Percentiles rank a stretch among this genome's conserved stretches.
Conservation (phyloP, 1,140 invertebrate genomes). For the Sycobia sp. region DNA sequence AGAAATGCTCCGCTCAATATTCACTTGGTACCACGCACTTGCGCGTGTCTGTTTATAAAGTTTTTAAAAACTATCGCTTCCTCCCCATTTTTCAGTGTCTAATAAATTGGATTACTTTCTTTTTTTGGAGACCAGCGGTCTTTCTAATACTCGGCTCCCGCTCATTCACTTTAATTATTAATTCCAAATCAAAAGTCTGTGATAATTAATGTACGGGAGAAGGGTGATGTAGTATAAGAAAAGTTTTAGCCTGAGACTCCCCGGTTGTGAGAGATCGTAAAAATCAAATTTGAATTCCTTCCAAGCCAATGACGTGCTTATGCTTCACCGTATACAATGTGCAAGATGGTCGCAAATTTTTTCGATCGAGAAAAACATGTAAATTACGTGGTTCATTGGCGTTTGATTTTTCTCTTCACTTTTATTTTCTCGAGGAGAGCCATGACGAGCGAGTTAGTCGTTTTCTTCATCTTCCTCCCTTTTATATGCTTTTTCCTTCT, state of each 20-base stretch:
- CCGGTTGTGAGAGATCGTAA: constrained; percentile 19
- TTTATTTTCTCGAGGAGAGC: not conserved
- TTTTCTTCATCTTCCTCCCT: not conserved
- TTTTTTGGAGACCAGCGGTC: no score
- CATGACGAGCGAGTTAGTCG: not conserved
- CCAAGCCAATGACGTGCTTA: not conserved
- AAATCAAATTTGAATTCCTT: constrained; percentile 33
- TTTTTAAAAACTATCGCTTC: no score
- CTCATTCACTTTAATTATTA: no score
- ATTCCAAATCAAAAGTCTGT: no score
- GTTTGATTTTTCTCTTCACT: not conserved
- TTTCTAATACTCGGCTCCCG: no score
- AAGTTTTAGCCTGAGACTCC: not conserved
- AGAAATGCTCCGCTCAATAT: not conserved
- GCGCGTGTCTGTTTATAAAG: not conserved
- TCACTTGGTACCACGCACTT: not conserved
- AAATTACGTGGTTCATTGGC: not conserved
- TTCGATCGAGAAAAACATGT: not conserved
- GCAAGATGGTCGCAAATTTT: not conserved
- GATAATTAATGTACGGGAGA: no score
- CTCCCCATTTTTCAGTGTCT: no score
- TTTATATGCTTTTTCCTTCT: not conserved
- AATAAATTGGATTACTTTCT: no score
- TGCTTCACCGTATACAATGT: not conserved
- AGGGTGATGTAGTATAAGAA: no score